A percentile compares a stretch with the other conserved stretches of the same genome.
phyloP scores from a whole-genome alignment of 1,140 invertebrate species.

The Hypsibius dujardini region DNA sequence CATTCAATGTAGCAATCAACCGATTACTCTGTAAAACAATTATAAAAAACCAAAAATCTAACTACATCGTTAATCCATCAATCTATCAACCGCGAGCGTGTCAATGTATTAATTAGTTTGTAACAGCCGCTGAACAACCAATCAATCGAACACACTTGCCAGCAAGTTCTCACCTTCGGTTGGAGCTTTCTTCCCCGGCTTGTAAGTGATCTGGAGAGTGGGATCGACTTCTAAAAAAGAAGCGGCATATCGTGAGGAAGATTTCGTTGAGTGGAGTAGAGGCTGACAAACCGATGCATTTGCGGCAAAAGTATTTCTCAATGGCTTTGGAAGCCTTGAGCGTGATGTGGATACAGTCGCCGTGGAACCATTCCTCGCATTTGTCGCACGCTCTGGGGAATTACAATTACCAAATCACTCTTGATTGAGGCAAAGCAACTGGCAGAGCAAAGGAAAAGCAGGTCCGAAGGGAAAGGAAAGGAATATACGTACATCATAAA shows the following conservation, averaged over 20 bases:
- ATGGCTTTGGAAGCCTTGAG: not conserved
- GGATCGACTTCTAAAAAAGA: conserved; percentile 6
- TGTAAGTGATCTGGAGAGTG: not conserved
- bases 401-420: not conserved
- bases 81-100: too few relatives aligned
- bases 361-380: conserved; percentile 1
- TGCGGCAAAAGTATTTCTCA: not conserved
- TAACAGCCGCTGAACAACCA: too few relatives aligned
- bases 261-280: not conserved
- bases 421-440: not conserved
- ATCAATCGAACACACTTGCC: too few relatives aligned
- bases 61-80: too few relatives aligned
- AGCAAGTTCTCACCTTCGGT: too few relatives aligned
- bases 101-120: too few relatives aligned
- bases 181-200: not conserved
- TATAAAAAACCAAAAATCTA: too few relatives aligned
- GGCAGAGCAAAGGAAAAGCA: not conserved
- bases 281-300: not conserved
- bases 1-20: too few relatives aligned
- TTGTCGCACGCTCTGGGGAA: not conserved
- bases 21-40: too few relatives aligned
- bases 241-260: not conserved
- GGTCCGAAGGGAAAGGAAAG: too few relatives aligned
- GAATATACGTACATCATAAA: conserved; percentile 5
- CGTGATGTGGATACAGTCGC: conserved; percentile 1